Evolutionary conservation across 2,113 vertebrate species (phyloP).

Genomic region (Lanius collurio): DNA sequence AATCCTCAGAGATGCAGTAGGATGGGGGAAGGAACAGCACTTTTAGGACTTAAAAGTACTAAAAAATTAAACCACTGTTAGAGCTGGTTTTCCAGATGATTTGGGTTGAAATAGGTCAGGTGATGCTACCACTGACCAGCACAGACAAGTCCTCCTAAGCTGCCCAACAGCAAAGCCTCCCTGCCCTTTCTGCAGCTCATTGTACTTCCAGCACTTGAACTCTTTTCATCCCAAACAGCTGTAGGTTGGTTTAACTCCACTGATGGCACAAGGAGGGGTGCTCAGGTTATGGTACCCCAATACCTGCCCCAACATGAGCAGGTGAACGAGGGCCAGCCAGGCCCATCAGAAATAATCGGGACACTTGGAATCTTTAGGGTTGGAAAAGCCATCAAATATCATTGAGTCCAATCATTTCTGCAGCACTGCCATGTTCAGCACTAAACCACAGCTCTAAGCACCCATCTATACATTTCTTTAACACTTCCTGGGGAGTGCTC

Average conservation of each 20-base stretch:
- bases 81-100: background rate
- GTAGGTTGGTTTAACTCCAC: background rate
- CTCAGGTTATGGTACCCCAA: background rate
- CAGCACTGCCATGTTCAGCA: background rate
- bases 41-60: background rate
- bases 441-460: background rate
- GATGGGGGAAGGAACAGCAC: background rate
- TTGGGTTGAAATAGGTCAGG: background rate
- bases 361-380: too few species aligned
- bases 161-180: rapidly evolving
- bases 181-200: rapidly evolving
- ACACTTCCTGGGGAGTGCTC: background rate
- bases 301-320: background rate
- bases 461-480: background rate
- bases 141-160: background rate
- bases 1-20: background rate
- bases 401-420: rapidly evolving
- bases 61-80: background rate
- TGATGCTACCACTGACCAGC: rapidly evolving
- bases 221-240: background rate
- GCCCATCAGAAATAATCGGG: background rate
- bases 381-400: background rate
- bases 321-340: rapidly evolving
- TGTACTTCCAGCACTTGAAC: background rate
- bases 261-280: background rate